A percentile compares a stretch with the other conserved stretches of the same genome.
Evolutionary conservation across 1,140 invertebrate genomes (phyloP).

Genomic region (Cepaea nemoralis): DNA sequence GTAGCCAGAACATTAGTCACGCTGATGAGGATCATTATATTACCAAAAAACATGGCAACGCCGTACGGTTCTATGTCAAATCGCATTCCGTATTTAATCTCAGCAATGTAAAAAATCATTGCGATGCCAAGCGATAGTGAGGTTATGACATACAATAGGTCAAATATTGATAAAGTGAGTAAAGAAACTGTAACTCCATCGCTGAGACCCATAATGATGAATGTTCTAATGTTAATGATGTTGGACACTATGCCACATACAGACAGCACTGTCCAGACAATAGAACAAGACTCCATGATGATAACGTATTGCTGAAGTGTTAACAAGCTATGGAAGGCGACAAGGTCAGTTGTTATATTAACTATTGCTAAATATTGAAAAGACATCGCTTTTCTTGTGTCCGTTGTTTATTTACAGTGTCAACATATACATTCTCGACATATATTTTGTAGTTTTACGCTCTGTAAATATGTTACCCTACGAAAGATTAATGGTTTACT

Average conservation of each 20-base stretch:
- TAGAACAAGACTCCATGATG: background rate
- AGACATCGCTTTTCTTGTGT: too few relatives aligned
- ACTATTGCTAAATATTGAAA: too few relatives aligned
- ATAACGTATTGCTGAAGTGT: background rate
- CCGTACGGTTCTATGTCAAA: background rate
- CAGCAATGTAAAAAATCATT: background rate
- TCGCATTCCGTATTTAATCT: background rate
- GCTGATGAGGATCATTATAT: background rate
- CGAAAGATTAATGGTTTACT: too few relatives aligned
- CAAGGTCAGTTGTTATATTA: too few relatives aligned
- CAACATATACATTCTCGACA: too few relatives aligned
- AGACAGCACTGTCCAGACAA: background rate
- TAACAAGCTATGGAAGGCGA: too few relatives aligned
- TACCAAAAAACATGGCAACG: background rate
- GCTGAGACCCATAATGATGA: background rate
- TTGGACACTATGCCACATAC: background rate
- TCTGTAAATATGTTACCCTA: too few relatives aligned
- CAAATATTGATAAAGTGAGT: background rate
- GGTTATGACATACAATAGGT: background rate
- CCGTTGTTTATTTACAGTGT: too few relatives aligned
- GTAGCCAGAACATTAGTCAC: background rate
- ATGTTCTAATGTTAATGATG: slow-evolving; percentile 6
- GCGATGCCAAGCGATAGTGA: background rate
- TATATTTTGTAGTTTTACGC: too few relatives aligned
- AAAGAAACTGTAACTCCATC: background rate